Evolutionary conservation across 2,797 vertebrate genomes (phyloP).

Genomic region (Synanceia verrucosa): DNA sequence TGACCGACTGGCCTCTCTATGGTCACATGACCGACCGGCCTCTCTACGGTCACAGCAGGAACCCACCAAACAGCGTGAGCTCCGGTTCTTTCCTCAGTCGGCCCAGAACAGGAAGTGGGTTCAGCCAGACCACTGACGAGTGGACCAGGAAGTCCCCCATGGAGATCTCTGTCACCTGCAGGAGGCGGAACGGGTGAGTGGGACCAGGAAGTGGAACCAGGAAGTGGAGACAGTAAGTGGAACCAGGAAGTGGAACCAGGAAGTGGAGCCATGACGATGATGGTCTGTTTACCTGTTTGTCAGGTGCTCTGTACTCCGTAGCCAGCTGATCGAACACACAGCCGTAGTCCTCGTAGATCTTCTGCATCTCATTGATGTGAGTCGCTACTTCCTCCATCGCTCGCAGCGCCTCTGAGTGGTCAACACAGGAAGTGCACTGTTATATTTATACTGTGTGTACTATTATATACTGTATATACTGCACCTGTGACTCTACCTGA

Average conservation of each 20-base stretch:
- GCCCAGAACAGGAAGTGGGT: constrained; percentile 88
- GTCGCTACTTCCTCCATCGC: constrained; percentile 97
- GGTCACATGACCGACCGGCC: too few species aligned
- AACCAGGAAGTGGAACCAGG: too few species aligned
- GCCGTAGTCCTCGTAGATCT: constrained; percentile 96
- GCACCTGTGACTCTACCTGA: too few species aligned
- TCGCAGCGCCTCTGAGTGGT: constrained; percentile 88
- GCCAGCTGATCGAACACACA: constrained; percentile 93
- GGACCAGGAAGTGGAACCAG: too few species aligned
- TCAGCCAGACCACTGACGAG: constrained; percentile 89
- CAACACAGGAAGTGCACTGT: background rate
- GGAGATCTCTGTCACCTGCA: constrained; percentile 91
- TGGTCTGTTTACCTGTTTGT: constrained; percentile 83
- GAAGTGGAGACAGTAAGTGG: too few species aligned
- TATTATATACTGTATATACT: too few species aligned
- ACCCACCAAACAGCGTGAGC: constrained; percentile 91
- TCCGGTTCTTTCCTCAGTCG: constrained; percentile 91
- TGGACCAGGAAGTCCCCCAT: constrained; percentile 96
- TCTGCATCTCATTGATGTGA: constrained; percentile 99
- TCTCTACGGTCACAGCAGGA: background rate
- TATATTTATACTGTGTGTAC: too few species aligned
- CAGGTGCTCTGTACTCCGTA: constrained; percentile 87
- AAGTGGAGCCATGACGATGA: too few species aligned
- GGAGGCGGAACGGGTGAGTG: accelerated
- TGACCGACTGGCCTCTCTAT: too few species aligned